A percentile compares a stretch with the other conserved stretches of the same genome.
Evolutionary conservation across 2,797 vertebrate species (phyloP).

Genomic region (Enoplosus armatus): DNA sequence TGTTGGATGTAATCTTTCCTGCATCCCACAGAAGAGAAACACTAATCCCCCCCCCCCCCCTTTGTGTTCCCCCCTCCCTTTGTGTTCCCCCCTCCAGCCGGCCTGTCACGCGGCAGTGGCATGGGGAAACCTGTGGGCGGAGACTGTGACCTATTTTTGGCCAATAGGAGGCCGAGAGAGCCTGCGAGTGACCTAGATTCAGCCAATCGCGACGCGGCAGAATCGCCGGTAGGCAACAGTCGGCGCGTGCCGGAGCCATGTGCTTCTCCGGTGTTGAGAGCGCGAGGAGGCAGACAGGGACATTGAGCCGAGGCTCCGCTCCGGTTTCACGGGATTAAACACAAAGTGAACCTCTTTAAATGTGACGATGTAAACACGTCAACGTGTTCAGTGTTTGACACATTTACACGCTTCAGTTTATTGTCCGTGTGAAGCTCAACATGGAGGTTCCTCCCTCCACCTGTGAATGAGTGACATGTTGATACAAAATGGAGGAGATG

Average conservation of each 20-base stretch:
- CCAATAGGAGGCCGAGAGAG: constrained; percentile 85
- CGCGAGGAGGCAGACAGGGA: constrained; percentile 39
- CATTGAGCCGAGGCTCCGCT: neutral
- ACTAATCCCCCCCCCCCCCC: constrained; percentile 61
- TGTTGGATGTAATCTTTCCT: neutral
- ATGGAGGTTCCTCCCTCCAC: neutral
- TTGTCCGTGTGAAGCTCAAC: no score
- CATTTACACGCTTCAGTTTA: no score
- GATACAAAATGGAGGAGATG: neutral
- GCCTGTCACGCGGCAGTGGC: constrained; percentile 84
- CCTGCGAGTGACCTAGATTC: constrained; percentile 90
- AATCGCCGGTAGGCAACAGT: constrained; percentile 78
- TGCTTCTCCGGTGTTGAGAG: constrained; percentile 65
- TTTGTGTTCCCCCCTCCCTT: constrained; percentile 28
- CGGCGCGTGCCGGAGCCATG: constrained; percentile 85
- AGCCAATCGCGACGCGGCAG: constrained; percentile 77
- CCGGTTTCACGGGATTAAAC: neutral
- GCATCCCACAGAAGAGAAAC: constrained; percentile 24
- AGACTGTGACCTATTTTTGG: constrained; percentile 90
- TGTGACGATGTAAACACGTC: neutral
- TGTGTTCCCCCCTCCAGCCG: constrained; percentile 6
- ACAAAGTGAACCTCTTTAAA: neutral
- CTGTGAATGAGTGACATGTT: neutral
- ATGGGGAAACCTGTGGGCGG: constrained; percentile 86
- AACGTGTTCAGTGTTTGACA: no score